Conservation (phyloP, 1,140 invertebrate species). For the Oncopodura yosiiana region DNA sequence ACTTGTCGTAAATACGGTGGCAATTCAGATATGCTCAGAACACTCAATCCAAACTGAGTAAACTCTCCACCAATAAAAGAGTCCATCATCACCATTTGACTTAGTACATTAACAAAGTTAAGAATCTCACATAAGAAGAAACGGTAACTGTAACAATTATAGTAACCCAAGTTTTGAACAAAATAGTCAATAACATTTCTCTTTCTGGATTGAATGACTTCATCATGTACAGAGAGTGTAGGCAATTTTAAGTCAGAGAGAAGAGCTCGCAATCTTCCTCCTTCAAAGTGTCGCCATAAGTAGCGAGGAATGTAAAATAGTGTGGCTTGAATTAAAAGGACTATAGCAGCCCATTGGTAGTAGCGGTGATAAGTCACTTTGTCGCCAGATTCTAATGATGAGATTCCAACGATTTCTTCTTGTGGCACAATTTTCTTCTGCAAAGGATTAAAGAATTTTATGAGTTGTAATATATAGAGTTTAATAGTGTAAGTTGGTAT, state of each 20-base stretch:
- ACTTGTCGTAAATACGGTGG: too few species aligned
- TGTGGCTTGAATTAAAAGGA: conserved; percentile 45
- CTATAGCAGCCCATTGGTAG: conserved; percentile 46
- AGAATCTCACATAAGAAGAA: conserved; percentile 40
- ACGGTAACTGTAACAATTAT: conserved; percentile 34
- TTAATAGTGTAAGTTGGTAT: background rate
- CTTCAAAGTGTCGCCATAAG: conserved; percentile 77
- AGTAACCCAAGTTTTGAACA: too few species aligned
- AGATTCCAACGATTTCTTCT: background rate
- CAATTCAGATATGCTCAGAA: conserved; percentile 34
- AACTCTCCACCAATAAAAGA: conserved; percentile 40
- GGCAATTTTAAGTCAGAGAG: conserved; percentile 71
- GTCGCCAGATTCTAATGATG: background rate
- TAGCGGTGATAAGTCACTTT: conserved; percentile 37
- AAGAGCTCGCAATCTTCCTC: conserved; percentile 71
- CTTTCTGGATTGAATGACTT: too few species aligned
- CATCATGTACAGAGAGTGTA: too few species aligned
- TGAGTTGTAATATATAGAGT: too few species aligned
- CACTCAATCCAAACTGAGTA: conserved; percentile 38
- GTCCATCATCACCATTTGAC: conserved; percentile 40
- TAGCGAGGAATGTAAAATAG: conserved; percentile 63
- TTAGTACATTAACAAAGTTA: conserved; percentile 40
- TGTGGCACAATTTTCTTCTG: background rate
- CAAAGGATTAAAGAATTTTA: too few species aligned
- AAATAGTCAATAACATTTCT: too few species aligned